phyloP scores from a whole-genome alignment of 2,797 vertebrate genomes.

The Cichlasoma orientale region DNA sequence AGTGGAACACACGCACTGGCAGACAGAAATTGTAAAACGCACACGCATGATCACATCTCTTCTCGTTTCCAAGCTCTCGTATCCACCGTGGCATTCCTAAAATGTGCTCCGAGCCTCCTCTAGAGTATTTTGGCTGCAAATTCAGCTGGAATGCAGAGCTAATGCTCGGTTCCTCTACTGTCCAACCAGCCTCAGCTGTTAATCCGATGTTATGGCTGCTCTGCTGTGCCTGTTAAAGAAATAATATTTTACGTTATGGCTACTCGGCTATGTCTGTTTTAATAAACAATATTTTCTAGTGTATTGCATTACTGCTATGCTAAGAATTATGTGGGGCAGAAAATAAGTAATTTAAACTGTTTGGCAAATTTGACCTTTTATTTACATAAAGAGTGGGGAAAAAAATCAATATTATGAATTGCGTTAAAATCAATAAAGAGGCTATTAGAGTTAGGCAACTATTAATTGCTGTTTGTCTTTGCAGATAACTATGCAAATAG shows the following conservation, averaged over 20 bases:
- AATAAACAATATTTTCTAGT: slow-evolving; percentile 45
- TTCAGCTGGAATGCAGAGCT: slow-evolving; percentile 75
- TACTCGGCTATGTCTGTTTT: slow-evolving; percentile 50
- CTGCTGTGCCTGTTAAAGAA: slow-evolving; percentile 60
- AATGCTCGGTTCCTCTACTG: slow-evolving; percentile 64
- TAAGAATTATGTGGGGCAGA: slow-evolving; percentile 16
- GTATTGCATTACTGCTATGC: slow-evolving; percentile 31
- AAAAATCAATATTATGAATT: neutral
- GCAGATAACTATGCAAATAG: neutral
- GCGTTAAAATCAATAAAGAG: neutral
- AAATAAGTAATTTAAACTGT: slow-evolving; percentile 8
- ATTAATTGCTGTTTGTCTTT: neutral
- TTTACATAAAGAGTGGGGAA: neutral
- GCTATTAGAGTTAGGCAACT: neutral
- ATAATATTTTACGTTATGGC: slow-evolving; percentile 55
- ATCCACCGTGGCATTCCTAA: slow-evolving; percentile 28
- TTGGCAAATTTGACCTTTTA: slow-evolving; percentile 1
- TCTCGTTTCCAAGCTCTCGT: slow-evolving; percentile 51
- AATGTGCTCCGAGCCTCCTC: slow-evolving; percentile 49
- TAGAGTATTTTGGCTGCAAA: slow-evolving; percentile 65
- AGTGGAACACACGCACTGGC: slow-evolving; percentile 45
- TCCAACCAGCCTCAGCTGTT: slow-evolving; percentile 68
- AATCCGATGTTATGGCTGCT: slow-evolving; percentile 67
- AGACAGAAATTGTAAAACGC: slow-evolving; percentile 15
- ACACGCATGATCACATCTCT: slow-evolving; percentile 39